Conservation (phyloP, 2,113 vertebrate genomes). For the Oplegnathus fasciatus region DNA sequence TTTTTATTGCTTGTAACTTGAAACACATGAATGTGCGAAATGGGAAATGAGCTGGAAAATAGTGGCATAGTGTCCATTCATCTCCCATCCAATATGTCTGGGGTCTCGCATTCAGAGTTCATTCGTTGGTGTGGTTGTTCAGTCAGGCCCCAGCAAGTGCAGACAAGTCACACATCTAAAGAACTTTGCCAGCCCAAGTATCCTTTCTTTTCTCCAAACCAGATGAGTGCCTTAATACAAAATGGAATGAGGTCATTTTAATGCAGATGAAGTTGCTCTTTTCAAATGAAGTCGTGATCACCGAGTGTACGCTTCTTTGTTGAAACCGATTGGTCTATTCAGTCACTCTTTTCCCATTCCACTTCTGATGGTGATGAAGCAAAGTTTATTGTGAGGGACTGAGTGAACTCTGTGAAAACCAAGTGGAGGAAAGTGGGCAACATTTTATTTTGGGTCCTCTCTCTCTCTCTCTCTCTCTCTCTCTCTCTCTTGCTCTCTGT, state of each 20-base stretch:
- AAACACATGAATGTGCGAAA: slow-evolving; percentile 63
- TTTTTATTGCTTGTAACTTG: slow-evolving; percentile 59
- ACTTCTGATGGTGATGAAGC: slow-evolving; percentile 38
- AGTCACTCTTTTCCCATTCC: slow-evolving; percentile 36
- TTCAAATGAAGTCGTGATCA: slow-evolving; percentile 55
- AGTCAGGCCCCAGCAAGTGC: slow-evolving; percentile 38
- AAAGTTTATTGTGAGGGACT: slow-evolving; percentile 20
- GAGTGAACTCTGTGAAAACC: slow-evolving; percentile 31
- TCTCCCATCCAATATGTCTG: slow-evolving; percentile 39
- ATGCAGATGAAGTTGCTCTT: slow-evolving; percentile 57
- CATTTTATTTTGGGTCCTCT: neutral
- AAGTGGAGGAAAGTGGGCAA: slow-evolving; percentile 10
- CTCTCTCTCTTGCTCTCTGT: slow-evolving; percentile 16
- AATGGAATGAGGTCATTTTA: slow-evolving; percentile 58
- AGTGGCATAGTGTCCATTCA: slow-evolving; percentile 54
- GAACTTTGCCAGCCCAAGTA: slow-evolving; percentile 24
- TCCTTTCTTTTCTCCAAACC: slow-evolving; percentile 41
- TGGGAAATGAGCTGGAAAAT: slow-evolving; percentile 65
- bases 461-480: neutral
- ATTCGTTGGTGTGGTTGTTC: slow-evolving; percentile 53
- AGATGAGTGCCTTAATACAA: slow-evolving; percentile 36
- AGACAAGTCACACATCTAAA: slow-evolving; percentile 52
- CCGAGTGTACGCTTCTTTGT: slow-evolving; percentile 41
- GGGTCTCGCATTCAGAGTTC: slow-evolving; percentile 30
- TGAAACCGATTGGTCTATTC: slow-evolving; percentile 46